A percentile compares a stretch with the other conserved stretches of the same genome.
Evolutionary conservation across 2,888 invertebrate genomes (phyloP).

Genomic region (Philereme vetulata): DNA sequence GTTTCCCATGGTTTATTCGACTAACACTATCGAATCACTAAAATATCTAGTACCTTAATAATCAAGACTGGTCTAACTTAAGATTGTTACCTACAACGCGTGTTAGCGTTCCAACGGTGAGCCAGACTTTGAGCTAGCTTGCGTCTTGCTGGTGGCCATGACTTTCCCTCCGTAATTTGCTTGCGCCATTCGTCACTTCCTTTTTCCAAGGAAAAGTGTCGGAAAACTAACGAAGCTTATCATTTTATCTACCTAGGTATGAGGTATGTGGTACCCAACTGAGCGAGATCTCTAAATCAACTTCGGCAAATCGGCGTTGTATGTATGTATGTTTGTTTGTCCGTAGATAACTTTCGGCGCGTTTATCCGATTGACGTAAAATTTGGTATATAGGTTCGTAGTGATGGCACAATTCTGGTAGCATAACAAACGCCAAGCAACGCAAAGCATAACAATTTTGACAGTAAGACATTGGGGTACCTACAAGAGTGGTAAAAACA

Average conservation of each 20-base stretch:
- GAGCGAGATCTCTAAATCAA: too few species aligned
- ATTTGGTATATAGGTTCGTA: too few species aligned
- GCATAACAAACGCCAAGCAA: too few species aligned
- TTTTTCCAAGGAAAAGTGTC: conserved; percentile 36
- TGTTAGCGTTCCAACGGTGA: conserved; percentile 34
- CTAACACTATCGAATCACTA: conserved; percentile 11
- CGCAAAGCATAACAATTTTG: too few species aligned
- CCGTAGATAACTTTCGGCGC: too few species aligned
- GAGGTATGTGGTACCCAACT: background rate
- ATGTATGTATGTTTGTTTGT: too few species aligned
- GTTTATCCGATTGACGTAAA: too few species aligned
- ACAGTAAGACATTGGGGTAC: too few species aligned
- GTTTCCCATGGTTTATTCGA: conserved; percentile 65
- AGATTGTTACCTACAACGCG: conserved; percentile 27
- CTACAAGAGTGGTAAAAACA: too few species aligned
- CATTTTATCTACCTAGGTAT: background rate
- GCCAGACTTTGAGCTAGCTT: conserved; percentile 32
- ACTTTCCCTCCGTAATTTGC: conserved; percentile 65
- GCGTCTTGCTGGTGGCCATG: conserved; percentile 61
- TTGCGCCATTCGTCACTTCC: conserved; percentile 51
- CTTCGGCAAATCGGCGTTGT: too few species aligned
- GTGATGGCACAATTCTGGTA: too few species aligned
- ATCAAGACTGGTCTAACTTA: background rate
- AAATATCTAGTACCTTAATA: conserved; percentile 1
- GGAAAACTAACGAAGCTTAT: conserved; percentile 17